Conservation (phyloP, 2,888 invertebrate genomes). For the Tridacna crocea region DNA sequence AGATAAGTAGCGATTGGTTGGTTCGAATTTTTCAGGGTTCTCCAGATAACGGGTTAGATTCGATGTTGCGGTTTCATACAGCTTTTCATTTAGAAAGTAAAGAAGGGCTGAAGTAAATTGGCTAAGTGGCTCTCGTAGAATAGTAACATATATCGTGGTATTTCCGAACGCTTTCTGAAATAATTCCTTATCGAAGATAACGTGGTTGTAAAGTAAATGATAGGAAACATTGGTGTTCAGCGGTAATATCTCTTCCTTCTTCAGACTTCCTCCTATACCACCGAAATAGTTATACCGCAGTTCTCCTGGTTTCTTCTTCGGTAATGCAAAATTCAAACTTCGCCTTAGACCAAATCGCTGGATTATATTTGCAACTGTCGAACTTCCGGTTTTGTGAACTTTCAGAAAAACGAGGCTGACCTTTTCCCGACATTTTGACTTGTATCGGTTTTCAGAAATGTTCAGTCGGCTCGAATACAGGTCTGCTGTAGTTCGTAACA, state of each 20-base stretch:
- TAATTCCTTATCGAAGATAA: constrained; percentile 65
- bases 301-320: constrained; percentile 59
- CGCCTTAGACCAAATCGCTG: constrained; percentile 67
- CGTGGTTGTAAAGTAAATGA: constrained; percentile 74
- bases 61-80: constrained; percentile 29
- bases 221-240: constrained; percentile 50
- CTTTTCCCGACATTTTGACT: constrained; percentile 30
- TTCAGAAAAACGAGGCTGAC: constrained; percentile 66
- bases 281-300: constrained; percentile 67
- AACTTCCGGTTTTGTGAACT: constrained; percentile 76
- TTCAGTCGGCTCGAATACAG: no score
- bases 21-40: constrained; percentile 67
- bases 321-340: constrained; percentile 71
- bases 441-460: no score
- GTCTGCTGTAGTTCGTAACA: no score
- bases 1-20: constrained; percentile 53
- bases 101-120: constrained; percentile 67
- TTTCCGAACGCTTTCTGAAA: constrained; percentile 60
- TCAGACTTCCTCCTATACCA: constrained; percentile 53
- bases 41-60: constrained; percentile 63
- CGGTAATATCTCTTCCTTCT: constrained; percentile 28
- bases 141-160: constrained; percentile 62
- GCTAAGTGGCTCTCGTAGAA: constrained; percentile 64
- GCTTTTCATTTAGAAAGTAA: constrained; percentile 59
- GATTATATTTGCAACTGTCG: constrained; percentile 75